Base-by-base conservation (phyloP, 2,888 invertebrate species). In the Thera britannica region DNA sequence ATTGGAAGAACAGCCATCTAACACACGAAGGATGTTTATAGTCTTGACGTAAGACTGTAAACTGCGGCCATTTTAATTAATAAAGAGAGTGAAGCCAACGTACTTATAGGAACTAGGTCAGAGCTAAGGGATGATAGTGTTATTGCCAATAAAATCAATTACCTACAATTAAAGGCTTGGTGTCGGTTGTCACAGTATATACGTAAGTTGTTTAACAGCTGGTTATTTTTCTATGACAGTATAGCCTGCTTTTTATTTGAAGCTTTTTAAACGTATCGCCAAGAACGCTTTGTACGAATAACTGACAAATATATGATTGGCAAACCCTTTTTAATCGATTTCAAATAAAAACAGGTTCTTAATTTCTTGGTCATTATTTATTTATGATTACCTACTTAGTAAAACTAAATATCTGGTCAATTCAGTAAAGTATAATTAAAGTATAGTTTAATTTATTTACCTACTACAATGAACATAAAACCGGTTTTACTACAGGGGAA, bases 91-190 rank as follows among this genome's bases (percentile, higher is more conserved):
- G 3, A 46, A 46, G 9, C 44, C 9, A 46, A 41, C 5, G 9
- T 46, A 8, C 41, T 23, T 49, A 6, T 48, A 63, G 23, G n/a
- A 63, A 63, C 57, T 51, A 34, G 63, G 63, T 63, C 63, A 57
- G 8, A 34, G 52, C 52, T 52, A 9, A 46, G 9, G 56, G 23
- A 52, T 64, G 44, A 54, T 65, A 7, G 52, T 52, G 34, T 34
- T 54, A 59, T 58, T 59, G 54, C 4, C 58, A 36, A 65, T 58
- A 58, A 59, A 65, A 58, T 46, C 58, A 65, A 65, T 69, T 68
- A 49, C 12, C 12, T 49, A 49, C n/a, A 35, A 36, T 36, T 55
- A 11, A 55, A 58, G 58, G 5, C 51, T 44, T 59, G 49, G 9
- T 49, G 35, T 58, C 5, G 23, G 23, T 23, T 23, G 52, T n/a